These are phyloP conservation scores for Dione juno DNA, from an alignment of 2,888 invertebrate genomes.

Conservation along the genomic window DNA sequence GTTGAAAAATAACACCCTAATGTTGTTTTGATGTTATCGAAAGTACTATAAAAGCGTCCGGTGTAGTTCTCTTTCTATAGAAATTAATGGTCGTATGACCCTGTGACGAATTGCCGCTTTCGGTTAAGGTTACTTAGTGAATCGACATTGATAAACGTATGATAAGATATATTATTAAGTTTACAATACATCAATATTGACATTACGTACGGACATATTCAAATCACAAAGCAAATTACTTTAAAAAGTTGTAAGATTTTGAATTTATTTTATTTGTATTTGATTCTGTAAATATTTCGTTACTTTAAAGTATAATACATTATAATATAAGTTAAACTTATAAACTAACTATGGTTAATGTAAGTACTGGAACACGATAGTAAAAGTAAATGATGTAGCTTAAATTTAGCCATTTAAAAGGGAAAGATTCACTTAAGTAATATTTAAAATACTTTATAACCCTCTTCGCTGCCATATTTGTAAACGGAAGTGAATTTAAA, in stretches of 20 bases:
- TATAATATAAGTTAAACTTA: no score
- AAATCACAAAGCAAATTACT: no score
- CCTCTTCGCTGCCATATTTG: slow-evolving; percentile 51
- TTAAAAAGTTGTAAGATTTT: no score
- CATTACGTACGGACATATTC: not conserved
- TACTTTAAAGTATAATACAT: no score
- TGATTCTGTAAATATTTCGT: no score
- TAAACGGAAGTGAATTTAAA: slow-evolving; percentile 55
- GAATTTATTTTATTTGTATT: no score
- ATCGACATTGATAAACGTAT: slow-evolving; percentile 18
- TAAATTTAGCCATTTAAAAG: slow-evolving; percentile 1
- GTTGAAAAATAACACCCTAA: slow-evolving; percentile 65
- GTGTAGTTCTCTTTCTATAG: slow-evolving; percentile 78
- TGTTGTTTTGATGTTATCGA: slow-evolving; percentile 82
- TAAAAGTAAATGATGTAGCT: no score
- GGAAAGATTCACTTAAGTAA: not conserved
- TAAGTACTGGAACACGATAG: no score
- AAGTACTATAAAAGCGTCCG: slow-evolving; percentile 70
- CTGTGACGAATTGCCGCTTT: slow-evolving; percentile 70
- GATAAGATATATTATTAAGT: not conserved
- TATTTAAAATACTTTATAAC: slow-evolving; percentile 25
- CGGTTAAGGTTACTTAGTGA: slow-evolving; percentile 16
- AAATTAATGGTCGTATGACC: slow-evolving; percentile 78
- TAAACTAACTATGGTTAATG: no score
- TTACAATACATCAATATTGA: not conserved